Base-by-base conservation (phyloP, 2,113 vertebrate species). In the Larimichthys polyactis region DNA sequence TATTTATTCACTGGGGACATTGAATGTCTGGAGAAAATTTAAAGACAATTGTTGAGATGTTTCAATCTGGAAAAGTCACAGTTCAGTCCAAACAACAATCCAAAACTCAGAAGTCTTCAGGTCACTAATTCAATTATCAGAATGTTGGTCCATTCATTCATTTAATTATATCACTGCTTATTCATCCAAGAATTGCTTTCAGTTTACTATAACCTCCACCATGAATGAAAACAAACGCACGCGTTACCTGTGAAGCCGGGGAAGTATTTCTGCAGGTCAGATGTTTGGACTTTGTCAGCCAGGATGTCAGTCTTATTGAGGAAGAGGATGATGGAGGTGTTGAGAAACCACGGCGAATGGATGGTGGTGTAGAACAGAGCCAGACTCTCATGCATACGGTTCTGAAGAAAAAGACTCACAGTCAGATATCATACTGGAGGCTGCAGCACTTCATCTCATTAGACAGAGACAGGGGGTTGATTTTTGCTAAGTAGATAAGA, bases 231-330 rank as follows among this genome's bases (percentile, higher is more conserved):
- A 51, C 11, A 77, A 15, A 12, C 22, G 20, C 55, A 49, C n/a
- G 27, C 17, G 22, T 86, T 79, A 98, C 97, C 97, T 84, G 78
- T 83, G 76, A 97, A 98, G 20, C 64, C 74, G 11, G 95, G 94
- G 79, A 98, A 98, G 86, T 97, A 97, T 60, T 89, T 94, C 43
- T 93, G 89, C 84, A 98, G 91, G 87, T 98, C 96, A 0, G 97
- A 98, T 0, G 89, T 94, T 77, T 88, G 82, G 75, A 98, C 93
- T 93, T 98, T 98, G 83, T 98, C 96, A 20, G 94, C 94, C 70
- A 98, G 90, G 87, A 98, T 96, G 92, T 98, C 97, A 4, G 94
- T 96, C 91, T 98, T 98, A 93, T 98, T 98, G 85, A 98, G 96
- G 88, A 98, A 98, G 82, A 98, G 96, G 90, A 98, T 98, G 78